phyloP scores from a whole-genome alignment of 2,888 invertebrate species.

The Conomelus anceps region DNA sequence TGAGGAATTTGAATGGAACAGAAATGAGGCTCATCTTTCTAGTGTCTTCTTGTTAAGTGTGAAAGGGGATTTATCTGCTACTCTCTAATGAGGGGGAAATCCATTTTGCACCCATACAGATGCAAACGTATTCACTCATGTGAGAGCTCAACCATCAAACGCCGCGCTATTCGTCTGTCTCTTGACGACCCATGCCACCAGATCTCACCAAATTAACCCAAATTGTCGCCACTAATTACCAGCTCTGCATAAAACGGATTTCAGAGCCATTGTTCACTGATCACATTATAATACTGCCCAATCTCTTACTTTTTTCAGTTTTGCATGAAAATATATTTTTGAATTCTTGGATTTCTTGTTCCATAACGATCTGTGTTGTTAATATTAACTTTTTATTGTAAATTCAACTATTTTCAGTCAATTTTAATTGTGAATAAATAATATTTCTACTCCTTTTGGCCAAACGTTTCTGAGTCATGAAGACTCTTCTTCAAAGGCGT shows the following conservation, averaged over 20 bases:
- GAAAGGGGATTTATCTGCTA: not conserved
- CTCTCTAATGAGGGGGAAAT: not conserved
- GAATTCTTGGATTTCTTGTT: too few relatives aligned
- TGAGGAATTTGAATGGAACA: not conserved
- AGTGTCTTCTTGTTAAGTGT: not conserved
- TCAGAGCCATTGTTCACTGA: not conserved
- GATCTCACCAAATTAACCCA: not conserved
- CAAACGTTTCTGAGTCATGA: too few relatives aligned
- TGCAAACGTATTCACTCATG: not conserved
- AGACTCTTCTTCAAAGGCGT: too few relatives aligned
- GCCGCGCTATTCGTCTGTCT: not conserved
- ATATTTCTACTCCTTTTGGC: too few relatives aligned
- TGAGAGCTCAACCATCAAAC: not conserved
- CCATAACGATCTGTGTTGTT: too few relatives aligned
- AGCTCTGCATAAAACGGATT: not conserved
- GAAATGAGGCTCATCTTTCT: not conserved
- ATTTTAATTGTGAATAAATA: too few relatives aligned
- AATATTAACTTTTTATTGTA: too few relatives aligned
- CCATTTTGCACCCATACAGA: not conserved
- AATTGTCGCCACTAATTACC: not conserved
- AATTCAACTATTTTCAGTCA: too few relatives aligned
- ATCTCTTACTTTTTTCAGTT: too few relatives aligned
- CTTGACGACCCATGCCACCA: not conserved
- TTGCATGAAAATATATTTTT: too few relatives aligned
- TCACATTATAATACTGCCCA: not conserved